Evolutionary conservation across 1,140 invertebrate species (phyloP).

Genomic region (Trypoxylus dichotomus): DNA sequence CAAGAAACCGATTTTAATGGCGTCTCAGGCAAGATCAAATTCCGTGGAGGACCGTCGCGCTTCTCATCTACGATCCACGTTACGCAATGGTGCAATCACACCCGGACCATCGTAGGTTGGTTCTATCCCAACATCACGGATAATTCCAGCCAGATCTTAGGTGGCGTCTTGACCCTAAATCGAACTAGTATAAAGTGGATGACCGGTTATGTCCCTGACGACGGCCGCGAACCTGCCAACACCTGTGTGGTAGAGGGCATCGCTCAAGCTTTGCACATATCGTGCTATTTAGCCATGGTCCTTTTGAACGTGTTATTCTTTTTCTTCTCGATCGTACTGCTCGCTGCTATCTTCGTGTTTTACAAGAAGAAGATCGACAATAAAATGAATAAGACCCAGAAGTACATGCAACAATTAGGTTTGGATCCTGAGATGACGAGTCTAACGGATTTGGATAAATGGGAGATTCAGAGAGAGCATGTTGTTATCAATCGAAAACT

Average conservation of each 20-base stretch:
- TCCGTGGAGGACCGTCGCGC: conserved; percentile 68
- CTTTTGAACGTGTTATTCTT: too few relatives aligned
- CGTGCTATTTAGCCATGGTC: conserved; percentile 58
- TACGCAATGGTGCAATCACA: conserved; percentile 66
- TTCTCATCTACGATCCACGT: conserved; percentile 68
- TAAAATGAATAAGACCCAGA: conserved; percentile 68
- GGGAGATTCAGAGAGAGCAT: conserved; percentile 81
- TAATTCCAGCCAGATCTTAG: conserved; percentile 50
- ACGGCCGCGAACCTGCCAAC: conserved; percentile 64
- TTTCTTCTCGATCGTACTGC: conserved; percentile 64
- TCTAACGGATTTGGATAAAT: conserved; percentile 71
- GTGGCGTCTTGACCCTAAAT: conserved; percentile 60
- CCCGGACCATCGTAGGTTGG: conserved; percentile 61
- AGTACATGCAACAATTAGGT: conserved; percentile 73
- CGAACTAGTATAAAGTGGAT: conserved; percentile 65
- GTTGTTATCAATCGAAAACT: conserved; percentile 89
- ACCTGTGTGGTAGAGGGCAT: conserved; percentile 67
- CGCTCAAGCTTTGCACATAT: conserved; percentile 69
- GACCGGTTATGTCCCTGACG: conserved; percentile 64
- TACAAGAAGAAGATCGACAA: conserved; percentile 72
- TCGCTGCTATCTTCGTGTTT: conserved; percentile 47
- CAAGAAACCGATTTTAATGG: conserved; percentile 70
- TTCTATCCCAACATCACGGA: conserved; percentile 62
- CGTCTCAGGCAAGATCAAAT: conserved; percentile 75
- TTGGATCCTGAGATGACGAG: conserved; percentile 56